Conservation (phyloP, 2,113 vertebrate genomes). For the Dryoscopus gambensis region DNA sequence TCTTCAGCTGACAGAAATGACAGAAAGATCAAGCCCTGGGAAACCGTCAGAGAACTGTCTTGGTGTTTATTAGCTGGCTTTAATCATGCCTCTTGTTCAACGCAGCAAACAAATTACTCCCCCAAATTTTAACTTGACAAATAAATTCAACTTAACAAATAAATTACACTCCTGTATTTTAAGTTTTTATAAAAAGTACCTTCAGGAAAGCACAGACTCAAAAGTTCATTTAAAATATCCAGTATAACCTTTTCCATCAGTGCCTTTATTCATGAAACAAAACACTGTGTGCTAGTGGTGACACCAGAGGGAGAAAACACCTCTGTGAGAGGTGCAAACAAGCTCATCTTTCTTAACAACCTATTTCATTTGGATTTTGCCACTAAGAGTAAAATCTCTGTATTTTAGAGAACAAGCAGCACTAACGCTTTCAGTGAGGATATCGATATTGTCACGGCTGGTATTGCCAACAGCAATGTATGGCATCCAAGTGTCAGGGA, state of each 20-base stretch:
- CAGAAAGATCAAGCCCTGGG: background rate
- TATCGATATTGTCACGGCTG: accelerated
- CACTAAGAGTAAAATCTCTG: accelerated
- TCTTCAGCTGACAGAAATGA: background rate
- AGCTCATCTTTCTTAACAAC: background rate
- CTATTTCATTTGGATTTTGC: background rate
- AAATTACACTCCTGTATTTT: background rate
- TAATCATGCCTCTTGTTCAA: background rate
- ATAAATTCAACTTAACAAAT: background rate
- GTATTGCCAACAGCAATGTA: background rate
- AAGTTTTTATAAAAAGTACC: background rate
- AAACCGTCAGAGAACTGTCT: background rate
- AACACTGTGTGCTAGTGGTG: background rate
- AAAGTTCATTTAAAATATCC: background rate
- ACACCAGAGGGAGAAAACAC: background rate
- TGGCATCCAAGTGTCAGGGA: background rate
- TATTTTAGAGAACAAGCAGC: background rate
- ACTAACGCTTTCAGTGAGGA: background rate
- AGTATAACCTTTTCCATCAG: background rate
- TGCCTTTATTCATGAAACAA: background rate
- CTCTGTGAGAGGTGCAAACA: background rate
- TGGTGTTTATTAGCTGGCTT: background rate
- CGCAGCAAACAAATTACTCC: background rate
- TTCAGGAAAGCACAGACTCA: background rate
- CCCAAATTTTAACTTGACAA: background rate